Evolutionary conservation across 2,113 vertebrate species (phyloP).

Genomic region (Solenodon paradoxus): DNA sequence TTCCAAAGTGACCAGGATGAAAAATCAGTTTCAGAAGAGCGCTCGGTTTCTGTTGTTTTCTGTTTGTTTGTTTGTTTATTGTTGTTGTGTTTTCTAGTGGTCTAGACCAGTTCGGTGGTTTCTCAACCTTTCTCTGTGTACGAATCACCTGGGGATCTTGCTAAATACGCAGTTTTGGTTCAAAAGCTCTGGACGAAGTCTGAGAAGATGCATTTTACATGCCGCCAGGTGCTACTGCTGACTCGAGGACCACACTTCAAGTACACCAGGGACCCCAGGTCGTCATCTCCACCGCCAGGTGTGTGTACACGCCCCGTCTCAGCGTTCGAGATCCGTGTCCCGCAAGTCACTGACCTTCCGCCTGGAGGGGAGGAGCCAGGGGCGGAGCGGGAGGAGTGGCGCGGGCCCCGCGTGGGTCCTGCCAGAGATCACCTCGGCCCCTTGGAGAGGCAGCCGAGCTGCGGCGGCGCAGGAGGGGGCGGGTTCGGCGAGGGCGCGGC

Average conservation of each 20-base stretch:
- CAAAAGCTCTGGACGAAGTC: neutral
- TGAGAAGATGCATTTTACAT: neutral
- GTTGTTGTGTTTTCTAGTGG: too few species aligned
- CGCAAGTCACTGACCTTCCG: neutral
- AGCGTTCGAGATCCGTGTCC: neutral
- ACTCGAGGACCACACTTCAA: neutral
- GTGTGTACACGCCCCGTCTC: neutral
- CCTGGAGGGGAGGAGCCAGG: constrained; percentile 66
- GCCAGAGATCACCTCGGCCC: constrained; percentile 55
- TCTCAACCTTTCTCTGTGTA: neutral
- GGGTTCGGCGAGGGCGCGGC: constrained; percentile 43
- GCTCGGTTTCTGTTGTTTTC: too few species aligned
- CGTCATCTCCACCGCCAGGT: constrained; percentile 21
- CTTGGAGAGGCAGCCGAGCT: constrained; percentile 24
- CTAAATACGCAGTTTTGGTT: neutral
- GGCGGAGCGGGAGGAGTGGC: constrained; percentile 71
- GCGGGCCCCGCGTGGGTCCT: constrained; percentile 56
- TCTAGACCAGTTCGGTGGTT: neutral
- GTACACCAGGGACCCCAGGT: neutral
- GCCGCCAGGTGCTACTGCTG: neutral
- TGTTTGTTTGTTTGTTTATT: too few species aligned
- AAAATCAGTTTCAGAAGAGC: neutral
- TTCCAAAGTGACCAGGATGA: neutral
- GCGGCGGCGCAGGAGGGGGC: constrained; percentile 63
- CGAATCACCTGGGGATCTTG: neutral